phyloP scores from a whole-genome alignment of 2,888 invertebrate genomes.

The Aromia moschata region DNA sequence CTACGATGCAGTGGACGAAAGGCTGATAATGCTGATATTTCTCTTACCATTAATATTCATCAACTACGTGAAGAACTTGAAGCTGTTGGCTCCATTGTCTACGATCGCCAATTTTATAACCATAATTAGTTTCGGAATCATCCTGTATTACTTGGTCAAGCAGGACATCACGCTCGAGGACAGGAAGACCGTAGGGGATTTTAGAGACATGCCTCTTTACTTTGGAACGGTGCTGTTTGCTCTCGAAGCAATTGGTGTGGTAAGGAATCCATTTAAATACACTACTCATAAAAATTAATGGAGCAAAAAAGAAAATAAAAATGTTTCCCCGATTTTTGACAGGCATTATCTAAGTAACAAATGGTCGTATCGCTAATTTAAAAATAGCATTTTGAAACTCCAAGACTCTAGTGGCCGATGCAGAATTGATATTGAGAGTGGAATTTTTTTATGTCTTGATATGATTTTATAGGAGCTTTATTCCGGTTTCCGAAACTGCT shows the following conservation, averaged over 20 bases:
- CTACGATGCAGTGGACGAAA: slow-evolving; percentile 65
- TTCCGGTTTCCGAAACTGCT: no score
- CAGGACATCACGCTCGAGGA: slow-evolving; percentile 68
- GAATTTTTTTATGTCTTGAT: no score
- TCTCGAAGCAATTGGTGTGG: slow-evolving; percentile 83
- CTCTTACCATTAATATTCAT: slow-evolving; percentile 76
- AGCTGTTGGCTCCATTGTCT: slow-evolving; percentile 84
- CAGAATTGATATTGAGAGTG: no score
- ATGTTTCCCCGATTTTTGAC: no score
- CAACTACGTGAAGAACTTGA: slow-evolving; percentile 79
- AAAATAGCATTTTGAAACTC: no score
- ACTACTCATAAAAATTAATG: no score
- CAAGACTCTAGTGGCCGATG: no score
- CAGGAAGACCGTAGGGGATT: slow-evolving; percentile 64
- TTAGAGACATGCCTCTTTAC: slow-evolving; percentile 76
- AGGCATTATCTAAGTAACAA: no score
- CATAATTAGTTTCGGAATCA: slow-evolving; percentile 77
- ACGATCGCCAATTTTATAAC: slow-evolving; percentile 84
- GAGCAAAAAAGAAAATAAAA: no score
- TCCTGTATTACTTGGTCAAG: slow-evolving; percentile 76
- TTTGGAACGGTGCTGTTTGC: slow-evolving; percentile 93
- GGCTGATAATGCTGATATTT: slow-evolving; percentile 76
- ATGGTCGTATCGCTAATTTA: no score
- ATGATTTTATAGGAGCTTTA: no score
- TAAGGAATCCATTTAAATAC: no score